These are phyloP conservation scores for Campylomormyrus tamandua DNA, from an alignment of 2,113 vertebrate genomes.

Conservation along the genomic window DNA sequence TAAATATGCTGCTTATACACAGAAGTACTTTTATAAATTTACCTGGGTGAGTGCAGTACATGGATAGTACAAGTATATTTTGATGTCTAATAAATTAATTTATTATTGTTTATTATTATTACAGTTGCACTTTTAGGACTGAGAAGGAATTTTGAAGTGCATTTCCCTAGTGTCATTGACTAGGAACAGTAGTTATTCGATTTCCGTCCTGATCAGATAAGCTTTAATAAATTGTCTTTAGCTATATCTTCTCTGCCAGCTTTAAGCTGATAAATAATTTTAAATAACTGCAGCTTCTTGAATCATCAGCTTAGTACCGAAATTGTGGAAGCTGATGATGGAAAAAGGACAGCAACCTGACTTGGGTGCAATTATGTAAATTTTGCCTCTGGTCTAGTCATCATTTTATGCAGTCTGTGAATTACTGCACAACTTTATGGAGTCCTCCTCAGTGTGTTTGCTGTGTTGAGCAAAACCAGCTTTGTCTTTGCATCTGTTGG, in stretches of 20 bases:
- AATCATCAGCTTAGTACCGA: background rate
- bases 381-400: background rate
- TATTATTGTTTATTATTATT: background rate
- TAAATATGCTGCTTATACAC: background rate
- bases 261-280: background rate
- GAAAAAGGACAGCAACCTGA: background rate
- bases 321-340: background rate
- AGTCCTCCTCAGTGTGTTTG: background rate
- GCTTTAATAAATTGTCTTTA: background rate
- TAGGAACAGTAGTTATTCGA: background rate
- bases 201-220: background rate
- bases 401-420: slow-evolving; percentile 1
- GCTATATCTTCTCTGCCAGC: background rate
- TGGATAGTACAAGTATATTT: background rate
- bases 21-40: background rate
- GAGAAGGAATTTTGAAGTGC: background rate
- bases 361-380: background rate
- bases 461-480: background rate
- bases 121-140: background rate
- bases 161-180: background rate
- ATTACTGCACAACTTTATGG: background rate
- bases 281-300: background rate
- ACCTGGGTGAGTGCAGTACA: background rate
- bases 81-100: background rate
- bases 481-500: background rate